These are phyloP conservation scores for Caretta caretta DNA, from an alignment of 2,113 vertebrate genomes.

Conservation along the genomic window DNA sequence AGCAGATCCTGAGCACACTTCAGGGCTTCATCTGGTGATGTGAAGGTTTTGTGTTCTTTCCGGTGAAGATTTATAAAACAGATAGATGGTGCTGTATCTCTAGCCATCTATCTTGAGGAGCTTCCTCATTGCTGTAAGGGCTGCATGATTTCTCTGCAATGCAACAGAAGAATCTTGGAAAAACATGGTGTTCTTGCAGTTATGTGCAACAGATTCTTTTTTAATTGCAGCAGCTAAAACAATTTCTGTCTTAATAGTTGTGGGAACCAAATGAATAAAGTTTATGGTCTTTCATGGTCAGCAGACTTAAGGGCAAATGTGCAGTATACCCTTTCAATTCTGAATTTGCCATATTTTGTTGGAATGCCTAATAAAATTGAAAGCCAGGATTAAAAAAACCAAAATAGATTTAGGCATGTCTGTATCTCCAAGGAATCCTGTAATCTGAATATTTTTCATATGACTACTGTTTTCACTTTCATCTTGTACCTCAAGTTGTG, in stretches of 20 bases:
- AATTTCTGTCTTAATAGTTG: conserved; percentile 66
- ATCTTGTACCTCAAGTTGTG: not conserved
- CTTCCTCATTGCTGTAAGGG: conserved; percentile 63
- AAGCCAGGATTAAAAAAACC: conserved; percentile 20
- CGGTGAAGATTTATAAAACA: conserved; percentile 42
- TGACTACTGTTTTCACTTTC: not conserved
- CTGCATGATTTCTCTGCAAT: conserved; percentile 66
- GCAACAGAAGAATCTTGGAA: conserved; percentile 73
- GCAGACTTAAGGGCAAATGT: conserved; percentile 61
- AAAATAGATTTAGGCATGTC: not conserved
- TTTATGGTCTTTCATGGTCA: conserved; percentile 68
- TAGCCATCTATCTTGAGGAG: conserved; percentile 62
- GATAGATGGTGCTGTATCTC: conserved; percentile 69
- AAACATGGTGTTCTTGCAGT: conserved; percentile 72
- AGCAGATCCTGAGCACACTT: conserved; percentile 27
- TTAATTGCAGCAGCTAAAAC: conserved; percentile 75
- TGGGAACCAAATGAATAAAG: conserved; percentile 53
- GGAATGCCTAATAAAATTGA: conserved; percentile 19
- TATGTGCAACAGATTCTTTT: conserved; percentile 69
- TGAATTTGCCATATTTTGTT: conserved; percentile 45
- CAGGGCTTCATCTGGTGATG: not conserved
- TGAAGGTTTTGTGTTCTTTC: not conserved
- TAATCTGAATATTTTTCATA: not conserved
- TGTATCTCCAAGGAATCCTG: not conserved
- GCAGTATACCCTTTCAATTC: conserved; percentile 32